Percentiles rank a stretch among this genome's conserved stretches.
Evolutionary conservation across 2,888 invertebrate species (phyloP).

Genomic region (Parnassius apollo): DNA sequence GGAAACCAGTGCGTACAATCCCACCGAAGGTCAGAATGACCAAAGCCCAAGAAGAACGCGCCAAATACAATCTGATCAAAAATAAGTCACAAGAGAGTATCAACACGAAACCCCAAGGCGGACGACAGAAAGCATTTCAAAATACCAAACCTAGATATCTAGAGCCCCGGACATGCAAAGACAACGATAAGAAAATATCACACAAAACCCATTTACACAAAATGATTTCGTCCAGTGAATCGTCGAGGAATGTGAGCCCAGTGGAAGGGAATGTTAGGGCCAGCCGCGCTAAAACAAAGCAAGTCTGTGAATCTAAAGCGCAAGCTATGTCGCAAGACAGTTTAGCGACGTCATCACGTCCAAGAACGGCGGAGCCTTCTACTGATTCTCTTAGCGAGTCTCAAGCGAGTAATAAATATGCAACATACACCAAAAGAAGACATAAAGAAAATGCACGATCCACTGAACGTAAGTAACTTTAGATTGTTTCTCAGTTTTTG

Average conservation of each 20-base stretch:
- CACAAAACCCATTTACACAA: constrained; percentile 65
- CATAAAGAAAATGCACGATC: constrained; percentile 49
- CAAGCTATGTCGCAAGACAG: constrained; percentile 76
- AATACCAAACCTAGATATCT: constrained; percentile 82
- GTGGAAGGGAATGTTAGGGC: constrained; percentile 65
- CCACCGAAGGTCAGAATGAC: constrained; percentile 63
- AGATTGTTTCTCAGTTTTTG: background rate
- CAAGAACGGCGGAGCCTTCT: constrained; percentile 69
- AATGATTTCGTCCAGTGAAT: constrained; percentile 83
- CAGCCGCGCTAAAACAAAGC: constrained; percentile 51
- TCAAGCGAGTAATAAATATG: constrained; percentile 62
- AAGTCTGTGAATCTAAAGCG: constrained; percentile 49
- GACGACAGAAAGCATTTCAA: constrained; percentile 48
- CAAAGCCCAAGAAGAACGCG: constrained; percentile 68
- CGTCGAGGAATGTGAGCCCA: constrained; percentile 86
- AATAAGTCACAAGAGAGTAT: constrained; percentile 45
- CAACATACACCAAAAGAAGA: constrained; percentile 63
- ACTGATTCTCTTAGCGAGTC: constrained; percentile 71
- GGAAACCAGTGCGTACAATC: constrained; percentile 33
- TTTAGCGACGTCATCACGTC: constrained; percentile 66
- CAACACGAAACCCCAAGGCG: constrained; percentile 30
- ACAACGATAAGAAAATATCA: constrained; percentile 41
- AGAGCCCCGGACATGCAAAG: constrained; percentile 71
- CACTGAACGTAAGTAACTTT: constrained; percentile 53
- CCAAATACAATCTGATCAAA: constrained; percentile 61